These are phyloP conservation scores for Pseudonaja textilis DNA, from an alignment of 2,113 vertebrate genomes.

Conservation along the genomic window DNA sequence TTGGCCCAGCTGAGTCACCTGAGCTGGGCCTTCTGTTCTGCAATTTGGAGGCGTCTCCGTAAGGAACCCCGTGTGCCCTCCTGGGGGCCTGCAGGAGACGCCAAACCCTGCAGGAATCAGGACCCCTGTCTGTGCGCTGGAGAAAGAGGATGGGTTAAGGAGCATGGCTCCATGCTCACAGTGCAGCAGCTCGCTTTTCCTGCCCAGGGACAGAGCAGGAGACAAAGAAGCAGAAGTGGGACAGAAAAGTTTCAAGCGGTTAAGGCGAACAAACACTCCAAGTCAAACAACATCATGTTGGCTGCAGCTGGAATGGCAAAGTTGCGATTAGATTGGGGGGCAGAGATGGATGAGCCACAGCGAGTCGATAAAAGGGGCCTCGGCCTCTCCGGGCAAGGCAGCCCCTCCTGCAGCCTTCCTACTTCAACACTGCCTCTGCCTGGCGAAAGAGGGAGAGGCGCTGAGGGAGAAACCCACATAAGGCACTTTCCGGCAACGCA, in stretches of 20 bases:
- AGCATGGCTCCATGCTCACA: constrained; percentile 51
- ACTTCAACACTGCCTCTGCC: rapidly evolving
- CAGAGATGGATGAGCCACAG: constrained; percentile 20
- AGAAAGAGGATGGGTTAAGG: constrained; percentile 55
- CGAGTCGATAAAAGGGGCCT: constrained; percentile 16
- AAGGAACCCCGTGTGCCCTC: constrained; percentile 58
- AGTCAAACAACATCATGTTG: constrained; percentile 65
- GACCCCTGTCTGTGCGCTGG: constrained; percentile 50
- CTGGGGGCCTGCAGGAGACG: constrained; percentile 37
- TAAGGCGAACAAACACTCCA: constrained; percentile 65
- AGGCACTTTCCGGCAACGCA: not conserved
- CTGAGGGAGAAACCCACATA: not conserved
- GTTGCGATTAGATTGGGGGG: constrained; percentile 57
- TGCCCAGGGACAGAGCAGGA: constrained; percentile 63
- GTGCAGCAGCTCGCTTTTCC: constrained; percentile 69
- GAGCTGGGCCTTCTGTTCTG: constrained; percentile 37
- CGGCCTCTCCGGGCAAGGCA: not conserved
- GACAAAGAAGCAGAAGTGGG: constrained; percentile 52
- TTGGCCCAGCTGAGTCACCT: constrained; percentile 5
- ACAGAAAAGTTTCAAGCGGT: constrained; percentile 59
- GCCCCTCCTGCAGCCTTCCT: not conserved
- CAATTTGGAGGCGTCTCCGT: constrained; percentile 44
- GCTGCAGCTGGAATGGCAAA: constrained; percentile 66
- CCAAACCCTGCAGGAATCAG: constrained; percentile 45
- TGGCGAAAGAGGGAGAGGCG: not conserved